Conservation (phyloP, 1,140 invertebrate species). For the Halictus rubicundus region DNA sequence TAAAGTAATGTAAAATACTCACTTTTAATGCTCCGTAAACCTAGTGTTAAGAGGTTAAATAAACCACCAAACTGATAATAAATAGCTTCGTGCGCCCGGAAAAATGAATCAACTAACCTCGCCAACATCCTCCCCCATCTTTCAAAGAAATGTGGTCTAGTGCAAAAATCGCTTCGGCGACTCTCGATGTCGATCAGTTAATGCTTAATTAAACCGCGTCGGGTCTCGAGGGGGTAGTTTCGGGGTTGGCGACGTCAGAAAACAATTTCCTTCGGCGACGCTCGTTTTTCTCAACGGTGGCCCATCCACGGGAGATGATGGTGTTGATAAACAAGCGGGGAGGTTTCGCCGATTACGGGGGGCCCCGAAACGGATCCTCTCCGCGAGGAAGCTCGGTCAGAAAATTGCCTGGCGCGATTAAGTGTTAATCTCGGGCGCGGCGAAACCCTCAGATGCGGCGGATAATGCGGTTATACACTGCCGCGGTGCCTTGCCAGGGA, state of each 20-base stretch:
- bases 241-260: not conserved
- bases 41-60: too few species aligned
- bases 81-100: too few species aligned
- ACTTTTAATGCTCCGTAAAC: too few species aligned
- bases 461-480: slow-evolving; percentile 36
- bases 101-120: too few species aligned
- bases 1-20: too few species aligned
- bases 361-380: not conserved
- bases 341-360: slow-evolving; percentile 5
- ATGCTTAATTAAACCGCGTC: too few species aligned
- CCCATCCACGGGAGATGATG: not conserved
- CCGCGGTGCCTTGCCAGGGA: too few species aligned
- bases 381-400: slow-evolving; percentile 1
- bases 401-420: slow-evolving; percentile 38
- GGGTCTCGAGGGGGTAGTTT: not conserved
- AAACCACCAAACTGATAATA: too few species aligned
- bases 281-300: not conserved
- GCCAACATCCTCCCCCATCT: too few species aligned
- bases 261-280: not conserved
- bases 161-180: too few species aligned
- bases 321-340: slow-evolving; percentile 15
- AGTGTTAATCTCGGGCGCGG: slow-evolving; percentile 42
- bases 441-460: slow-evolving; percentile 21
- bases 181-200: too few species aligned
- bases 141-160: too few species aligned